Evolutionary conservation across 2,797 vertebrate genomes (phyloP), one percentile per base, ranked within the genome.

Genomic region (Micrastur ruficollis): DNA sequence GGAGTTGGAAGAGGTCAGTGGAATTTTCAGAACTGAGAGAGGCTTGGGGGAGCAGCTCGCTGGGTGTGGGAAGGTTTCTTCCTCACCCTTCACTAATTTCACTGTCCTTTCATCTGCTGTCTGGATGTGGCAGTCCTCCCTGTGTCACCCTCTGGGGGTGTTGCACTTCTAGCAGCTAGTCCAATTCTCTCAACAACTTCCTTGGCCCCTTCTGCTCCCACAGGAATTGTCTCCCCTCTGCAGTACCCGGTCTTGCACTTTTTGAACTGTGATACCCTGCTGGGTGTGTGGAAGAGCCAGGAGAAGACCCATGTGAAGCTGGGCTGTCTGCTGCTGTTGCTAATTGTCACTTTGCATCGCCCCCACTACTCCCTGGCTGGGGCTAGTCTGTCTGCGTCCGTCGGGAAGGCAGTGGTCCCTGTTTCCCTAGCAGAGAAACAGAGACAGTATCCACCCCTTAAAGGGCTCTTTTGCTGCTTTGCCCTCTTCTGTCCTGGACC

Each of bases 281-380:
- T 80, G 63, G 17, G 22, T 63, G 73, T 78, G 47, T 63, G 56
- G 46, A 62, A 58, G 59, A 78, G 26, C 22, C 58, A 34, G 50
- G 17, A 49, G 36, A 58, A 25, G 40, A 81, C 12, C 66, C 13
- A 11, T 27, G 59, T 76, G 72, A 14, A 73, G 58, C 68, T 89
- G 52, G 22, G 27, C n/a, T 79, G 9, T 19, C n/a, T 82, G 53
- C 23, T 31, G 63, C 38, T 82, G 26, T 26, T 53, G 32, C 23
- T 44, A 5, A 18, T 36, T 4, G 9, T 5, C 2, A 2, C n/a
- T 89, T 34, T 47, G 14, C 0, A 0, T 52, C 29, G n/a, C 7
- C 4, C 22, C 8, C 18, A 8, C 27, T 29, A 0, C n/a, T 25
- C 8, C 1, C 4, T 8, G 44, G 3, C 11, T 52, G 70, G 65